Base-by-base conservation (phyloP, 2,888 invertebrate species). In the Tipula helvola region DNA sequence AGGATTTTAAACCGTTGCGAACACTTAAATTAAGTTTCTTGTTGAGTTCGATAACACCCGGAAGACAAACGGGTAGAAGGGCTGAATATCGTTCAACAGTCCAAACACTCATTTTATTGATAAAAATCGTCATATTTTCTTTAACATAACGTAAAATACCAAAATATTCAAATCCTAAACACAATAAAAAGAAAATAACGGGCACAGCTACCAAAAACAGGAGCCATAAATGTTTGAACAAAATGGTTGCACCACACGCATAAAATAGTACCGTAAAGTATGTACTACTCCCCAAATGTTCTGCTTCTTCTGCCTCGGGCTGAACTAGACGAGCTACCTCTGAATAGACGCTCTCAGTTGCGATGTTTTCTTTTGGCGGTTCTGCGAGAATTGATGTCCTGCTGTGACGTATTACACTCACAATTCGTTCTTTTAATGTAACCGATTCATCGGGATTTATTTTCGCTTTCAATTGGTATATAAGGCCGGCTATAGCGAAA, bases 151-250 rank as follows among this genome's bases (percentile, higher is more conserved):
- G 87, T 92, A 92, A 92, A 5, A 93, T 92, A 5, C 94, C 92
- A 90, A 93, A 92, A 90, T 93, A 91, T 88, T 92, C 90, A 89
- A 93, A 88, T 88, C 91, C 87, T 90, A 92, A 91, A 91, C 94
- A 91, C 13, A 96, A 89, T 10, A 93, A 91, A 90, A 96, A 95
- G 88, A 96, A 95, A 0, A 94, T 92, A 87, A 97, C 92, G 7
- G 97, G 97, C 88, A 98, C 93, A 1, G 96, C 93, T 86, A 97
- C 92, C 36, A 97, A 93, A 7, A 96, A 94, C 88, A 97, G 91
- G 87, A 97, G 92, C 96, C 97, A 97, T 86, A 96, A 93, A 89
- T 97, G 95, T 89, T 96, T 96, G 95, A 97, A 98, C 16, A 98
- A 93, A 42, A 97, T 93, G 92, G 97, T 97, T 86, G 96, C 94